Evolutionary conservation across 2,797 vertebrate genomes (phyloP), one percentile per base, ranked within the genome.

Genomic region (Chiloscyllium punctatum): DNA sequence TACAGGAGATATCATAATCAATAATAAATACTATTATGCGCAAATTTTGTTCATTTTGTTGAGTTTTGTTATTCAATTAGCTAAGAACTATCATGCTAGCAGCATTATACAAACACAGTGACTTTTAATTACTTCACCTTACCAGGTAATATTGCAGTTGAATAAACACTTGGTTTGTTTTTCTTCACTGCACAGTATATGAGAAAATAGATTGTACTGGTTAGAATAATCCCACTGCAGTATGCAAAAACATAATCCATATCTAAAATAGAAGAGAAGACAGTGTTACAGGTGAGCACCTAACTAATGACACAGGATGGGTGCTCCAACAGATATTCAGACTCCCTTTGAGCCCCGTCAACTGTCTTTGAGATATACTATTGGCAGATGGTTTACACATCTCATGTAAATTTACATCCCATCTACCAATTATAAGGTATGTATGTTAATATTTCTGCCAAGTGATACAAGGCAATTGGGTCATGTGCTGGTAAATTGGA

Each of bases 101-200:
- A n/a, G 21, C 27, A 91, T 57, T 91, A 66, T n/a, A 21, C 30
- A 91, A 30, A 15, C 27, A 77, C 7, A 53, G 27, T 77, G 94
- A 95, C 42, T 53, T 27, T 53, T 27, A 13, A 62, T 95, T 48
- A 77, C 2, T 95, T 57, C 71, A 95, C 25, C 94, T 74, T 95
- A 95, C 94, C 94, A n/a, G 94, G 94, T 95, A 95, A 72, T 95
- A 95, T 77, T 95, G 94, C 94, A 30, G 94, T 95, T 95, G 94
- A 95, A 77, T 95, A 95, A 95, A 95, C 94, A 95, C n/a, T 77
- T 57, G 94, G 94, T 57, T 95, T 95, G 13, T 95, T 95, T 95
- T 95, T 95, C 94, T 95, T 95, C 94, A 95, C 27, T 77, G 71
- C 94, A 95, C 94, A 95, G 71, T 95, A 95, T 53, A 95, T 77